Conservation (phyloP, 1,140 invertebrate species). For the Diorhabda carinulata region DNA sequence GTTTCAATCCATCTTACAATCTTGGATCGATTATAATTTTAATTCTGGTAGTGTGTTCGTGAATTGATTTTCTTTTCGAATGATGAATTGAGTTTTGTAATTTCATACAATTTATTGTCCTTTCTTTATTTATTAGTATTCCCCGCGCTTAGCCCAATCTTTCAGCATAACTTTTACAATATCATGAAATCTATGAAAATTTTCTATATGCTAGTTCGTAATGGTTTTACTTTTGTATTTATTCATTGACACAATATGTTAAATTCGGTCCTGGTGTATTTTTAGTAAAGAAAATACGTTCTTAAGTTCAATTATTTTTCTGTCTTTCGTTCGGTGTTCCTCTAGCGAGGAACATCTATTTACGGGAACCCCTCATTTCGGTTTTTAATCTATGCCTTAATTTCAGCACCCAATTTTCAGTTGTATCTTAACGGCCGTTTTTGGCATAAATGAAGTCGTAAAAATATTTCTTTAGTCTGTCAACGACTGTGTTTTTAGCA, state of each 20-base stretch:
- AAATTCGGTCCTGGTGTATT: background rate
- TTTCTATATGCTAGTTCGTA: too few species aligned
- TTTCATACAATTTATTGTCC: too few species aligned
- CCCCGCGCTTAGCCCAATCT: too few species aligned
- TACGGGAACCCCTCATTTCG: slow-evolving; percentile 28
- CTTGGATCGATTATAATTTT: too few species aligned
- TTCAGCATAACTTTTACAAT: too few species aligned
- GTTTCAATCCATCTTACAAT: too few species aligned
- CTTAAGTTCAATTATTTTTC: slow-evolving; percentile 43
- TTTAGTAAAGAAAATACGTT: slow-evolving; percentile 15
- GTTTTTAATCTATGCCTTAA: slow-evolving; percentile 45
- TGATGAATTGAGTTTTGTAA: too few species aligned
- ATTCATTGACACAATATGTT: background rate
- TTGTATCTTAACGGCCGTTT: slow-evolving; percentile 36
- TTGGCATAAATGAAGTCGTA: slow-evolving; percentile 42
- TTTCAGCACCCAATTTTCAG: slow-evolving; percentile 45
- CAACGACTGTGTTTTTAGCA: slow-evolving; percentile 3
- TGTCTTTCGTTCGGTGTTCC: slow-evolving; percentile 6
- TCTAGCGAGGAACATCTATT: slow-evolving; percentile 19
- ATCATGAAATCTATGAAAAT: too few species aligned
- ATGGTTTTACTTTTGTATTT: too few species aligned
- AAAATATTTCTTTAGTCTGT: slow-evolving; percentile 30
- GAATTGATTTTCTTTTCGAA: too few species aligned
- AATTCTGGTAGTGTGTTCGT: too few species aligned
- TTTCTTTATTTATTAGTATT: too few species aligned